Percentiles rank a stretch among this genome's conserved stretches.
Conservation (phyloP, 2,888 invertebrate species). For the Oeneis ivallda region DNA sequence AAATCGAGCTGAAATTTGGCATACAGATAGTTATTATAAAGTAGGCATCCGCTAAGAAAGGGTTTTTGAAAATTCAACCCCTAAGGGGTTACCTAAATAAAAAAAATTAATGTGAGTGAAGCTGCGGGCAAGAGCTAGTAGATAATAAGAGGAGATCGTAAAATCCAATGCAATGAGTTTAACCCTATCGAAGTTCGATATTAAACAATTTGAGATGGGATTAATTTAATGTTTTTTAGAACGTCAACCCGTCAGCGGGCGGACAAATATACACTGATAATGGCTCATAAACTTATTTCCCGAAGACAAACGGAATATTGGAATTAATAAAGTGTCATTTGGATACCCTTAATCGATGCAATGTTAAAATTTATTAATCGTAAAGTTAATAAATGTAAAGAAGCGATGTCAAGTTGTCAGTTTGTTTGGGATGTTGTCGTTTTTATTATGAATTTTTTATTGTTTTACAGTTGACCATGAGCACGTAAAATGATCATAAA, state of each 20-base stretch:
- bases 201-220: slow-evolving; percentile 33
- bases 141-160: not conserved
- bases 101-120: too few species aligned
- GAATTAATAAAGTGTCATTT: slow-evolving; percentile 33
- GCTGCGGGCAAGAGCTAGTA: too few species aligned
- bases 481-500: not conserved
- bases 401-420: slow-evolving; percentile 19
- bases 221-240: slow-evolving; percentile 31
- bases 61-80: too few species aligned
- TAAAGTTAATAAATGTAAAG: slow-evolving; percentile 22
- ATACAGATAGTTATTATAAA: too few species aligned
- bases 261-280: slow-evolving; percentile 29
- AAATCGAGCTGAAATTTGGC: too few species aligned
- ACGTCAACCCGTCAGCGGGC: slow-evolving; percentile 28
- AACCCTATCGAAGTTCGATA: slow-evolving; percentile 23
- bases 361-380: slow-evolving; percentile 16
- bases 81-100: too few species aligned
- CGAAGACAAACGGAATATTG: slow-evolving; percentile 32
- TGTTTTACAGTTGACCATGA: not conserved
- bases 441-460: slow-evolving; percentile 11
- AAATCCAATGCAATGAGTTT: slow-evolving; percentile 6
- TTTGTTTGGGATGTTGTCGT: not conserved
- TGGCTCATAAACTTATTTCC: slow-evolving; percentile 31
- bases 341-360: slow-evolving; percentile 30
- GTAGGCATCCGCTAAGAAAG: too few species aligned